phyloP scores from a whole-genome alignment of 2,888 invertebrate species.

The Andrena trimmerana region DNA sequence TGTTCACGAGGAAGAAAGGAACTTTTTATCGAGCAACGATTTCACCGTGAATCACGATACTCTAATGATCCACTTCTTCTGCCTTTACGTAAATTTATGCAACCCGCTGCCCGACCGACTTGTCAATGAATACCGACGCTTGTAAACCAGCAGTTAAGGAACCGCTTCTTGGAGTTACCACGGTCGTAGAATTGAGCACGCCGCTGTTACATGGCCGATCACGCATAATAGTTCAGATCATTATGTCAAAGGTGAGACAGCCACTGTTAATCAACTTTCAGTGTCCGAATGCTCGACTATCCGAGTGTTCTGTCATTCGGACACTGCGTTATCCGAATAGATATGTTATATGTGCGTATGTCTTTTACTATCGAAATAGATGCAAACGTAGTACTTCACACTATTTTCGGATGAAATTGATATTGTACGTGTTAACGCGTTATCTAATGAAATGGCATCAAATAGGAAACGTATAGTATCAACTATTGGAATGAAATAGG shows the following conservation, averaged over 20 bases:
- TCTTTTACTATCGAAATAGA: too few relatives aligned
- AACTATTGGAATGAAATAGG: too few relatives aligned
- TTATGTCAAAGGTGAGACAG: background rate
- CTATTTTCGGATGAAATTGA: too few relatives aligned
- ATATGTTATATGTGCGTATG: too few relatives aligned
- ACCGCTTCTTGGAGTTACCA: background rate
- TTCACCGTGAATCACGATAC: constrained; percentile 45
- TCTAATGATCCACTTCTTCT: constrained; percentile 31
- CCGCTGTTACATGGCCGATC: background rate
- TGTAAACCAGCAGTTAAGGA: background rate
- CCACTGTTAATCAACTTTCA: background rate
- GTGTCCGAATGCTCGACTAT: too few relatives aligned
- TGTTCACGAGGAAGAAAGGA: constrained; percentile 44
- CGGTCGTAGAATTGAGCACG: background rate
- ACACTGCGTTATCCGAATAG: too few relatives aligned
- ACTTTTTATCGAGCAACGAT: constrained; percentile 48
- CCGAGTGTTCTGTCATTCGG: too few relatives aligned
- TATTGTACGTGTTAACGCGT: too few relatives aligned
- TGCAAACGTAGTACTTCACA: too few relatives aligned
- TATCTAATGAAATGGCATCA: too few relatives aligned
- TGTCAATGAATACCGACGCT: background rate
- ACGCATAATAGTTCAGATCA: background rate
- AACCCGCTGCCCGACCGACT: background rate
- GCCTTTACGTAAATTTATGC: background rate
- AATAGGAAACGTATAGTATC: too few relatives aligned